phyloP scores from a whole-genome alignment of 2,888 invertebrate genomes.

The Pandemis heparana region DNA sequence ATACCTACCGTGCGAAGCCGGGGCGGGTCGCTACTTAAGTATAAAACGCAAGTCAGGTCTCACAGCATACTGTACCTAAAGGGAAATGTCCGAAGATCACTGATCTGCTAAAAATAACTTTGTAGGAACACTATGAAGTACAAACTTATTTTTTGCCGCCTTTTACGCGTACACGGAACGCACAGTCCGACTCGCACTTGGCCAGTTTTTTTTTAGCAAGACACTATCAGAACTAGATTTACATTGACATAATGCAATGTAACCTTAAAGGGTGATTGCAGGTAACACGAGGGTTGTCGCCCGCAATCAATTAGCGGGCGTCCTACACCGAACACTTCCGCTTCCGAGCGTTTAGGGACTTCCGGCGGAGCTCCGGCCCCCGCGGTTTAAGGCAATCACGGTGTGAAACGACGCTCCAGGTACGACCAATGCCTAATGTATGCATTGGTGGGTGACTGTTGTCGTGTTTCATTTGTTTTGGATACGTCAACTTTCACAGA shows the following conservation, averaged over 20 bases:
- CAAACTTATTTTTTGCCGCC: too few species aligned
- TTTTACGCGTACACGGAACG: too few species aligned
- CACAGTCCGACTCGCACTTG: too few species aligned
- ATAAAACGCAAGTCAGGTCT: too few species aligned
- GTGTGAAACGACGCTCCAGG: constrained; percentile 19
- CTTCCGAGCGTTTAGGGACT: constrained; percentile 81
- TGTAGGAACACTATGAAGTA: too few species aligned
- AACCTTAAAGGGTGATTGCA: constrained; percentile 37
- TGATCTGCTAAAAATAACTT: too few species aligned
- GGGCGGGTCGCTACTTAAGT: too few species aligned
- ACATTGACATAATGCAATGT: constrained; percentile 22
- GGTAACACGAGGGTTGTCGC: constrained; percentile 66
- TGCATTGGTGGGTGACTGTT: not conserved
- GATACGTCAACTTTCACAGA: too few species aligned
- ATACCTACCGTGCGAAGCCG: too few species aligned
- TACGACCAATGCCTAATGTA: not conserved
- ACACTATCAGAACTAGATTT: constrained; percentile 14
- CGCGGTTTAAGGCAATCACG: constrained; percentile 42
- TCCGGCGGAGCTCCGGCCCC: constrained; percentile 72
- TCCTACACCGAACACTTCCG: constrained; percentile 78
- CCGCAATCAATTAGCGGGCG: constrained; percentile 80
- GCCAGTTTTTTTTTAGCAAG: not conserved
- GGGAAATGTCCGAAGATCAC: too few species aligned
- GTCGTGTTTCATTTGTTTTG: not conserved
- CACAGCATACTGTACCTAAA: too few species aligned